phyloP scores from a whole-genome alignment of 2,888 invertebrate species.

The Phyto melanocephala region DNA sequence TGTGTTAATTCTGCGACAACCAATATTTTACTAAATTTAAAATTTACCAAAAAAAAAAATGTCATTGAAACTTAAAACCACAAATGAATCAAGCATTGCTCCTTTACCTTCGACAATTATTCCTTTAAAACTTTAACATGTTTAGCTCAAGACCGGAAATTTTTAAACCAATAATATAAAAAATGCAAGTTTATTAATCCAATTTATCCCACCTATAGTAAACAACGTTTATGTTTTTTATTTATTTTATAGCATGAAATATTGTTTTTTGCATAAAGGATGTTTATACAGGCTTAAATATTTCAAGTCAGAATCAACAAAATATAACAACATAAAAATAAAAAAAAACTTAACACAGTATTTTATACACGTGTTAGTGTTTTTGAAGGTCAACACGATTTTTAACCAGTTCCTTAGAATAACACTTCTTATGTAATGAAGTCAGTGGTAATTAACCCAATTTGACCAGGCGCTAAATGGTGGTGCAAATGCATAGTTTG shows the following conservation, averaged over 20 bases:
- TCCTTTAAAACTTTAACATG: not conserved
- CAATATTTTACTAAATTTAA: too few species aligned
- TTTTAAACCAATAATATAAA: not conserved
- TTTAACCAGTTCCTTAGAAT: slow-evolving; percentile 41
- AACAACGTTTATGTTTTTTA: not conserved
- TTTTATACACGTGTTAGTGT: slow-evolving; percentile 32
- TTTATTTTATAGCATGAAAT: too few species aligned
- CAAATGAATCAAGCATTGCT: not conserved
- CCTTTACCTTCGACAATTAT: slow-evolving; percentile 3
- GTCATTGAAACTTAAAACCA: not conserved
- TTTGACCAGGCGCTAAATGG: too few species aligned
- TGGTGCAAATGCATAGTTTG: too few species aligned
- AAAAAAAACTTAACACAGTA: slow-evolving; percentile 9
- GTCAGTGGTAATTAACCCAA: not conserved
- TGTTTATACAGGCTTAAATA: not conserved
- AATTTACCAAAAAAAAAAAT: not conserved
- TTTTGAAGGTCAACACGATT: slow-evolving; percentile 34
- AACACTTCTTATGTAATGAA: slow-evolving; percentile 34
- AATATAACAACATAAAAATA: not conserved
- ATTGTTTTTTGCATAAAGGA: not conserved
- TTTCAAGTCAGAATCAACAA: not conserved
- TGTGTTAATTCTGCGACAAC: too few species aligned
- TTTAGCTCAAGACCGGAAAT: slow-evolving; percentile 25
- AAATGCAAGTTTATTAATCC: not conserved
- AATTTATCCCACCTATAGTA: not conserved